These are phyloP conservation scores for Oscheius sp. DNA, from an alignment of 1,140 invertebrate genomes.

Conservation along the genomic window DNA sequence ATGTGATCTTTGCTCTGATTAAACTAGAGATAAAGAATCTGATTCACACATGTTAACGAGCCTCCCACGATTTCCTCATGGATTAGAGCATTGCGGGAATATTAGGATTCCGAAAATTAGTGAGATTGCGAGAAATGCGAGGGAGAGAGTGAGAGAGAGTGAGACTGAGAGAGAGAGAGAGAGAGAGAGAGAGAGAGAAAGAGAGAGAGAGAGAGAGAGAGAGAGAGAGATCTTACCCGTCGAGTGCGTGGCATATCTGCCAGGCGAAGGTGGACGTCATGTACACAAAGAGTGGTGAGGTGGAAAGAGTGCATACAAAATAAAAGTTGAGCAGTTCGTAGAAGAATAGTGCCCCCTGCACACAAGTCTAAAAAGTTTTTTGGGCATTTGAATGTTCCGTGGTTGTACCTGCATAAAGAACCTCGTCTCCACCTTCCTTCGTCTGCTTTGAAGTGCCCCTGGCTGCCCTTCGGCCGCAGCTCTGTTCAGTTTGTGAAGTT, in stretches of 20 bases:
- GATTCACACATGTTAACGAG: not conserved
- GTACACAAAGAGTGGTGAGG: slow-evolving; percentile 9
- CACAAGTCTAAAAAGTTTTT: not conserved
- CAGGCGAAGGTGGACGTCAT: slow-evolving; percentile 16
- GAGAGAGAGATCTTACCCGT: slow-evolving; percentile 16
- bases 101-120: no score
- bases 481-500: not conserved
- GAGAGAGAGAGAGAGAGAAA: no score
- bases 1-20: not conserved
- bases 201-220: no score
- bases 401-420: not conserved
- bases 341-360: slow-evolving; percentile 22
- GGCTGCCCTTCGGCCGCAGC: not conserved
- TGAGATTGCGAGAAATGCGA: no score
- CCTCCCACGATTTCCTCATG: no score
- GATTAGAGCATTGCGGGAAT: no score
- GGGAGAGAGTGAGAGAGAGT: no score
- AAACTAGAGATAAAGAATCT: not conserved
- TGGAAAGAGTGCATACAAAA: not conserved
- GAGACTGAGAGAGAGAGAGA: no score
- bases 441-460: not conserved
- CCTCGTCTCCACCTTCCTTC: not conserved
- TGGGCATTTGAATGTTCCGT: not conserved
- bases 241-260: slow-evolving; percentile 22
- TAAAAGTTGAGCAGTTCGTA: slow-evolving; percentile 26